Conservation (phyloP, 1,140 invertebrate genomes). For the Nebria ingens region DNA sequence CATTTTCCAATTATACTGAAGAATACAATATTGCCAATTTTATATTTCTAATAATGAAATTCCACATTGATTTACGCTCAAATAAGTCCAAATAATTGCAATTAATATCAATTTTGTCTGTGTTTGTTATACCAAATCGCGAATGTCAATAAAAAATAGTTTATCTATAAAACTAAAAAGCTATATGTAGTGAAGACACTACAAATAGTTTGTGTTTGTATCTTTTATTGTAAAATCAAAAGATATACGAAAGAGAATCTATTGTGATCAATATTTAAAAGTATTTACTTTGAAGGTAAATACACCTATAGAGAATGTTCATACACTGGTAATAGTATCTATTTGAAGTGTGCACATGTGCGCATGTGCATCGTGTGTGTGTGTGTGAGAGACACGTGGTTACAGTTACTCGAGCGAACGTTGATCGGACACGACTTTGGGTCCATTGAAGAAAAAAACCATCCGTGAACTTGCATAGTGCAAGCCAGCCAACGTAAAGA, state of each 20-base stretch:
- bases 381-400: neutral
- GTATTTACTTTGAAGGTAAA: neutral
- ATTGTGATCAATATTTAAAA: neutral
- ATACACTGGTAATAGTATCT: too few relatives aligned
- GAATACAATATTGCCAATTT: too few relatives aligned
- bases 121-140: too few relatives aligned
- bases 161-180: neutral
- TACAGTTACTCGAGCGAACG: neutral
- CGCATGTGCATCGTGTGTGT: neutral
- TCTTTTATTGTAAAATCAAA: neutral
- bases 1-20: too few relatives aligned
- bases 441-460: neutral
- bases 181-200: neutral
- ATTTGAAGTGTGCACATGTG: too few relatives aligned
- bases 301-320: neutral
- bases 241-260: neutral
- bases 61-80: too few relatives aligned
- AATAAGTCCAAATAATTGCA: too few relatives aligned
- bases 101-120: too few relatives aligned
- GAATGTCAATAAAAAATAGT: too few relatives aligned
- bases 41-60: too few relatives aligned
- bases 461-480: neutral
- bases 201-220: neutral
- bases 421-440: neutral
- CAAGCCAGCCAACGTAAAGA: neutral